Evolutionary conservation across 1,140 invertebrate genomes (phyloP).

Genomic region (Drosophila azteca): DNA sequence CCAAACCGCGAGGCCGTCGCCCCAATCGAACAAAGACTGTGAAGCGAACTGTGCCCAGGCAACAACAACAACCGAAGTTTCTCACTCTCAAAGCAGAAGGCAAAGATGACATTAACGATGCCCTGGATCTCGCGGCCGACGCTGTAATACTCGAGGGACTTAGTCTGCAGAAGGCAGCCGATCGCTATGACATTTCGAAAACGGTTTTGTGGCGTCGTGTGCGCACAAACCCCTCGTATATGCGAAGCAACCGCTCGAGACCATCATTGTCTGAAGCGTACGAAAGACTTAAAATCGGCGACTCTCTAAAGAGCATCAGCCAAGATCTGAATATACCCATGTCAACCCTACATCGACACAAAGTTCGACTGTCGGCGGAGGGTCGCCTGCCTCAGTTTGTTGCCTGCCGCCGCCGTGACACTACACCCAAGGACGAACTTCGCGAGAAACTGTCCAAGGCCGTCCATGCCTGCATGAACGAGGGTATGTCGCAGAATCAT

Average conservation of each 20-base stretch:
- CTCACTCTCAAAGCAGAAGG: constrained; percentile 52
- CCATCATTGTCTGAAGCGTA: constrained; percentile 85
- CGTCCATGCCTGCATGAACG: constrained; percentile 85
- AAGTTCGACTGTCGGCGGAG: constrained; percentile 85
- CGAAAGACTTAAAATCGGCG: constrained; percentile 85
- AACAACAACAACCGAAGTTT: constrained; percentile 20
- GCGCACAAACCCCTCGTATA: constrained; percentile 84
- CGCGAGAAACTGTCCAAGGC: constrained; percentile 85
- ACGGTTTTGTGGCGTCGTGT: constrained; percentile 87
- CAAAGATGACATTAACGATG: constrained; percentile 69
- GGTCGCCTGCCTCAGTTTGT: constrained; percentile 85
- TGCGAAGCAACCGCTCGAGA: constrained; percentile 84
- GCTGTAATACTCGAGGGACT: constrained; percentile 85
- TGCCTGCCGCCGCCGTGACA: constrained; percentile 84
- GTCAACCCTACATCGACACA: constrained; percentile 86
- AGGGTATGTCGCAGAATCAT: constrained; percentile 86
- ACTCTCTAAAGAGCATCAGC: constrained; percentile 86
- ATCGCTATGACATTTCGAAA: constrained; percentile 86
- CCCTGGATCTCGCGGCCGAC: constrained; percentile 84
- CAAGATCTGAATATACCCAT: constrained; percentile 85
- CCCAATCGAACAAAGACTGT: constrained; percentile 14
- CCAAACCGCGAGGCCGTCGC: constrained; percentile 42
- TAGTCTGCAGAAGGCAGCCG: constrained; percentile 85
- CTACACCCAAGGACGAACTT: constrained; percentile 84
- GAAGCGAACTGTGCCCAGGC: constrained; percentile 41